phyloP scores from a whole-genome alignment of 1,140 invertebrate species.

The Leptopilina boulardi region DNA sequence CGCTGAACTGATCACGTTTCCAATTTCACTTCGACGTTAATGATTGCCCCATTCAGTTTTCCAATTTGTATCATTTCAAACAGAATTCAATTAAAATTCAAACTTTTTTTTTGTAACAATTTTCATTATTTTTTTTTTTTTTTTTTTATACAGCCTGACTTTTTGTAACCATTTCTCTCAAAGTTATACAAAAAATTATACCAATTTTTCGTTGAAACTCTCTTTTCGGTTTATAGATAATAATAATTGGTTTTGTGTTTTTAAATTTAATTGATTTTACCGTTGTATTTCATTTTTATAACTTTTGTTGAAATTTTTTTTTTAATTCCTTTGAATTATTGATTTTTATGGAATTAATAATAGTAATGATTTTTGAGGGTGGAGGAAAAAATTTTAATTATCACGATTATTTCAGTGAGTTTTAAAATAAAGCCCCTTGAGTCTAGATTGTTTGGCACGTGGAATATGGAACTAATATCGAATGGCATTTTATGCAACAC shows the following conservation, averaged over 20 bases:
- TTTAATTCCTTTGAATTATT: too few relatives aligned
- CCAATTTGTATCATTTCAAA: slow-evolving; percentile 10
- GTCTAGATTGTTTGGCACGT: neutral
- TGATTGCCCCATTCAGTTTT: slow-evolving; percentile 11
- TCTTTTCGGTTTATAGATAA: too few relatives aligned
- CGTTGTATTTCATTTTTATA: too few relatives aligned
- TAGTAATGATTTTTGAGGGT: neutral
- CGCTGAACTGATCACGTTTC: neutral
- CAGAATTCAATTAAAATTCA: neutral
- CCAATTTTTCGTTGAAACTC: too few relatives aligned
- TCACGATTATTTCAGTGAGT: neutral
- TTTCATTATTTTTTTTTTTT: neutral
- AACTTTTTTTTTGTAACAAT: neutral
- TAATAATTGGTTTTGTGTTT: too few relatives aligned
- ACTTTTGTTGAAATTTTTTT: too few relatives aligned
- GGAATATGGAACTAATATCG: slow-evolving; percentile 49
- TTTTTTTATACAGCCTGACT: neutral
- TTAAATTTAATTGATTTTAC: too few relatives aligned
- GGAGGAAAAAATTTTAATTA: neutral
- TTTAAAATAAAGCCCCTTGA: neutral
- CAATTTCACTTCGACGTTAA: slow-evolving; percentile 5
- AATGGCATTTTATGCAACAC: slow-evolving; percentile 50
- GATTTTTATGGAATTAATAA: neutral
- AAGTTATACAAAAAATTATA: neutral
- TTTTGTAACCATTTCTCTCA: neutral